Base-by-base conservation (phyloP, 2,888 invertebrate species). In the Spilarctia lutea region DNA sequence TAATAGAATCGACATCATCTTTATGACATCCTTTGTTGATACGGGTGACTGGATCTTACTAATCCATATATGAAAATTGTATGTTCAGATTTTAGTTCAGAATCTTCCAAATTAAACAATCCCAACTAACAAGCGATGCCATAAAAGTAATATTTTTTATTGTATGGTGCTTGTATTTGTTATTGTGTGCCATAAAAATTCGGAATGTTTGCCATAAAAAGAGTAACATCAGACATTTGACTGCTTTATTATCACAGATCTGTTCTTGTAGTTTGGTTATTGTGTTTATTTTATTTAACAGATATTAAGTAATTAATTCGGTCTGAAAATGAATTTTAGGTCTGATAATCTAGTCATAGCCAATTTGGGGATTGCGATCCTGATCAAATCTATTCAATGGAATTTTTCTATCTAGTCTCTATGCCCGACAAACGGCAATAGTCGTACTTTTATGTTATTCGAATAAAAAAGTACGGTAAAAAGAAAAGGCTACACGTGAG, bases 171-270 rank as follows among this genome's bases (percentile, higher is more conserved):
- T 68, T 48, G 68, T 30, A 45, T 68, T 48, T 52, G 71, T 52
- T 65, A 72, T 52, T 48, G 72, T 72, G 72, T 20, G 56, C 27
- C 39, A 67, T 72, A 72, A 72, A 70, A 56, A 42, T 30, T 30
- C 65, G 2, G 56, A 72, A 72, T 60, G 72, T 20, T 30, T n/a
- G 35, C 42, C 35, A 52, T 56, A 67, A 72, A 72, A 56, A 72
- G 27, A 27, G 42, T 67, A 60, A 67, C 39, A 56, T 42, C 65
- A 65, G 39, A 67, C 52, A 60, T 72, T 66, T 30, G n/a, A 27
- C n/a, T 18, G 27, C n/a, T 72, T 67, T 56, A 56, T 30, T 67
- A 42, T 39, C 42, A 56, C 66, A 42, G 30, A 63, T 30, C 63
- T 63, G 63, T 18, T 30, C 67, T 56, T 56, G 56, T 42, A 27